Evolutionary conservation across 2,888 invertebrate species (phyloP).

Genomic region (Cephus nigrinus): DNA sequence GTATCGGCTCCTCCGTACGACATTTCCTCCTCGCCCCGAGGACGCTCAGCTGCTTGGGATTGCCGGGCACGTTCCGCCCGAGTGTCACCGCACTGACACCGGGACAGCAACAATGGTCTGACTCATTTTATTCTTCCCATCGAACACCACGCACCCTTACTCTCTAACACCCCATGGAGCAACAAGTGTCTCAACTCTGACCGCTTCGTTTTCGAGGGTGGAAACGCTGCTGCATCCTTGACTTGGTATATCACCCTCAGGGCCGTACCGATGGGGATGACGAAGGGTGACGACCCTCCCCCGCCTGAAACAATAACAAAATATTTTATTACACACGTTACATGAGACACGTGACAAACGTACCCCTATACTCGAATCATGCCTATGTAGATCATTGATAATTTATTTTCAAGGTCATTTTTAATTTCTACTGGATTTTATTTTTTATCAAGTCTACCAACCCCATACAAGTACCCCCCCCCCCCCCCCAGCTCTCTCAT

Average conservation of each 20-base stretch:
- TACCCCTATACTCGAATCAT: not conserved
- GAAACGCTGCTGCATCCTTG: not conserved
- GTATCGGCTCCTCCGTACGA: not conserved
- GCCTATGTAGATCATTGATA: no score
- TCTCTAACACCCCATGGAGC: slow-evolving; percentile 28
- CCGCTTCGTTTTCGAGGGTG: slow-evolving; percentile 37
- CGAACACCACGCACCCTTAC: slow-evolving; percentile 1
- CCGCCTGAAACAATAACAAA: not conserved
- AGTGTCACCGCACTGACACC: slow-evolving; percentile 4
- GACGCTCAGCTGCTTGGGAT: not conserved
- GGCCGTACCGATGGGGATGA: not conserved
- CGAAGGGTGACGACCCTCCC: not conserved
- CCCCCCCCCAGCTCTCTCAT: no score
- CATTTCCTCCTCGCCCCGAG: not conserved
- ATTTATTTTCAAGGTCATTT: no score
- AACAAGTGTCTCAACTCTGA: slow-evolving; percentile 39
- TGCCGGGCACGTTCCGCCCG: not conserved
- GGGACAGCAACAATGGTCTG: slow-evolving; percentile 15
- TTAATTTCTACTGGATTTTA: no score
- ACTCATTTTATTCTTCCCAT: slow-evolving; percentile 22
- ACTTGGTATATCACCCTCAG: not conserved
- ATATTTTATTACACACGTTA: not conserved
- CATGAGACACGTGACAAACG: no score
- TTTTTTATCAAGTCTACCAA: no score
- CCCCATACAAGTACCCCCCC: no score